Conservation (phyloP, 2,797 vertebrate species). For the Oreochromis grahami region DNA sequence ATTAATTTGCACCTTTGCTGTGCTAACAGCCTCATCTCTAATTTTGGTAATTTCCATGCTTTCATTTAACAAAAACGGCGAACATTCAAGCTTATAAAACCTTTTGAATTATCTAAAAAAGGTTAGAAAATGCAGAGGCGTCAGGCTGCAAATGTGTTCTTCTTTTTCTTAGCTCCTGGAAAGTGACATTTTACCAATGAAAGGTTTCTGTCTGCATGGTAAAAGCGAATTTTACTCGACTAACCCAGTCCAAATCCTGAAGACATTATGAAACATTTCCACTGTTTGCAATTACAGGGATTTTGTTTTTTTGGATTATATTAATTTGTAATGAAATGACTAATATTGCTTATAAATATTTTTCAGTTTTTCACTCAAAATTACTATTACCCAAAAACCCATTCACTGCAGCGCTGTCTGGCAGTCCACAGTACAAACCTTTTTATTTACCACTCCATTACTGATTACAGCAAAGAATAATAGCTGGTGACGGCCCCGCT, state of each 20-base stretch:
- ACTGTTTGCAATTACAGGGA: neutral
- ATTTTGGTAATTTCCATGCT: slow-evolving; percentile 22
- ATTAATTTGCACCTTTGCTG: slow-evolving; percentile 21
- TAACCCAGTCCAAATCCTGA: neutral
- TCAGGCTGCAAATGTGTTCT: neutral
- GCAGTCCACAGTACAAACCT: neutral
- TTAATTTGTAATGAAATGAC: neutral
- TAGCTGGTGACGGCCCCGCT: neutral
- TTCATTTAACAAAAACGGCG: neutral
- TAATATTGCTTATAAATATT: neutral
- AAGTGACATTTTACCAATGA: neutral
- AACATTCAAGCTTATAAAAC: neutral
- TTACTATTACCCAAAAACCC: neutral
- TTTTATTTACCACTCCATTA: slow-evolving; percentile 24
- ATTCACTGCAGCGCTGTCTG: neutral
- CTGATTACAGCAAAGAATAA: slow-evolving; percentile 35
- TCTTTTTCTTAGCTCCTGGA: neutral
- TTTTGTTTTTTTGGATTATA: neutral
- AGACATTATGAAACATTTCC: neutral
- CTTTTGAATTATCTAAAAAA: neutral
- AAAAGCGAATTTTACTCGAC: neutral
- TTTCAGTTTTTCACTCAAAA: neutral
- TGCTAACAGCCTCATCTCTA: slow-evolving; percentile 13
- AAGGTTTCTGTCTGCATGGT: neutral
- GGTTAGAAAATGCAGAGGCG: neutral